Evolutionary conservation across 2,888 invertebrate genomes (phyloP), one percentile per base, ranked within the genome.

Genomic region (Rhamphomyia laevipes): DNA sequence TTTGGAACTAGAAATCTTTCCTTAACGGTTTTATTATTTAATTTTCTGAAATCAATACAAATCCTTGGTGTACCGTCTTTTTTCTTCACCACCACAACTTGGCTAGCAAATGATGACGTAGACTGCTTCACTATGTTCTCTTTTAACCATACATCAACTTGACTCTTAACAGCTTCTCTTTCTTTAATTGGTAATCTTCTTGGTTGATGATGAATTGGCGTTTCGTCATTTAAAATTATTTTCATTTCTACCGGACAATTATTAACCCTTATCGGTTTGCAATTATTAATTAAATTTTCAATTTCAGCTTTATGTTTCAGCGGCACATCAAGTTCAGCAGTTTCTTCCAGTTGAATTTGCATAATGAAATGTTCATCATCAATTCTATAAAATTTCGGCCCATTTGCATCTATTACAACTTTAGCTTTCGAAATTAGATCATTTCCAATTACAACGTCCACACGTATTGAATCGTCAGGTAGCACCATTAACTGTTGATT

Each of bases 31-130:
- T 61, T 60, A 13, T 52, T 49, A 54, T 71, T 71, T 2, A 69
- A 43, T 21, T 54, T 52, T 10, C 70, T 49, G 51, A 63, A 72
- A 50, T 71, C 68, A 0, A 70, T 57, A 51, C 68, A 70, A 51
- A 54, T 10, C 37, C 53, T 33, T 6, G 30, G 43, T 10, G 18
- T 42, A 5, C 49, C 53, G 15, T 53, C 47, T 31, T 53, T 56
- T 46, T 54, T 54, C 16, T 54, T 56, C 2, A 61, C 58, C 9
- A 63, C 45, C 10, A 55, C 55, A 7, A 55, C 50, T 15, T 37
- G 48, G 21, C 53, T 55, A 3, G 63, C 57, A 45, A 58, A 66
- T 3, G 63, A 59, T 1, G 63, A 64, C 35, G 38, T 43, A 10
- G 59, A 59, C 1, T 58, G 58, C 41, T 54, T 51, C 9, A 65